phyloP scores from a whole-genome alignment of 2,797 vertebrate genomes.

The Pangasius sanitwongsei region DNA sequence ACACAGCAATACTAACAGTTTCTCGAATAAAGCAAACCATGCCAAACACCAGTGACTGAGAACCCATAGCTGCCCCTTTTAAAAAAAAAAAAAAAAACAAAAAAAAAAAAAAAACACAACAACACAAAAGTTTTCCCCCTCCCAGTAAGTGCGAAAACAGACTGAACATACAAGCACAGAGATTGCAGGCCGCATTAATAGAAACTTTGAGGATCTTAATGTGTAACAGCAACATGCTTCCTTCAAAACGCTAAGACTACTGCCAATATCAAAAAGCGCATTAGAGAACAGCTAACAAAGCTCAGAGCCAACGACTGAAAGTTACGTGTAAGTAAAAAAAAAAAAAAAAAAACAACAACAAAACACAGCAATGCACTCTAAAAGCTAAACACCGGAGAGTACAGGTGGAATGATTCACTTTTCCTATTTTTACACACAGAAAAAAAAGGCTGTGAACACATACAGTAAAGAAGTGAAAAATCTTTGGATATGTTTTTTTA shows the following conservation, averaged over 20 bases:
- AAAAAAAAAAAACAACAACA: slow-evolving; percentile 64
- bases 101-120: slow-evolving; percentile 28
- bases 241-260: slow-evolving; percentile 61
- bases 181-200: background rate
- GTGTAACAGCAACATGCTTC: slow-evolving; percentile 72
- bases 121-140: background rate
- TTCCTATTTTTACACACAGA: background rate
- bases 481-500: slow-evolving; percentile 70
- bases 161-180: slow-evolving; percentile 56
- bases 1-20: slow-evolving; percentile 15
- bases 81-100: slow-evolving; percentile 47
- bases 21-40: slow-evolving; percentile 47
- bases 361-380: background rate
- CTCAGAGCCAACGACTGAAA: slow-evolving; percentile 55
- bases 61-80: background rate
- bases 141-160: slow-evolving; percentile 65
- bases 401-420: slow-evolving; percentile 57
- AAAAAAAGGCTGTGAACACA: slow-evolving; percentile 62
- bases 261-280: slow-evolving; percentile 47
- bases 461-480: slow-evolving; percentile 67
- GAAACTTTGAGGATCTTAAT: slow-evolving; percentile 59
- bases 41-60: slow-evolving; percentile 47
- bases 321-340: slow-evolving; percentile 61
- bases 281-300: slow-evolving; percentile 11
- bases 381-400: slow-evolving; percentile 53